Conservation (phyloP, 1,140 invertebrate species). For the Drosophila micromelanica region DNA sequence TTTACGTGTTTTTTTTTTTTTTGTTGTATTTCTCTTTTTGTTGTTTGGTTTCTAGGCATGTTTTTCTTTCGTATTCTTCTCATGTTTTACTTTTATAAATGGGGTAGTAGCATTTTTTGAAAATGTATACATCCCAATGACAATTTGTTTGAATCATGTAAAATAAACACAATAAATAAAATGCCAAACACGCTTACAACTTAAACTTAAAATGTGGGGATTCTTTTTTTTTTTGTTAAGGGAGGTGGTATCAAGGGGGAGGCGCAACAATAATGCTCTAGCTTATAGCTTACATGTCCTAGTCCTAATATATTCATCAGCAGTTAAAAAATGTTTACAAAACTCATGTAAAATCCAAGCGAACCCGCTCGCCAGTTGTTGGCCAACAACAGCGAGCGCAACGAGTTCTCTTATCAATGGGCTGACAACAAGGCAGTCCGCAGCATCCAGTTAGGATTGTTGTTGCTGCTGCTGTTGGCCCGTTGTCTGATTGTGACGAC, state of each 20-base stretch:
- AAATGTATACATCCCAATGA: conserved; percentile 52
- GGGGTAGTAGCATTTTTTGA: conserved; percentile 55
- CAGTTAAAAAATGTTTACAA: conserved; percentile 73
- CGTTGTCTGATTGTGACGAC: conserved; percentile 49
- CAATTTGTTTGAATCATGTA: conserved; percentile 15
- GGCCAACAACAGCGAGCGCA: conserved; percentile 49
- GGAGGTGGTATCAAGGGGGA: not conserved
- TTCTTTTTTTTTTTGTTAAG: too few relatives aligned
- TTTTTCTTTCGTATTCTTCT: conserved; percentile 6
- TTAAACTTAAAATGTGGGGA: conserved; percentile 19
- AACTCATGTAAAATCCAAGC: conserved; percentile 67
- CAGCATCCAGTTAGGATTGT: conserved; percentile 65
- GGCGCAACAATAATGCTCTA: conserved; percentile 60
- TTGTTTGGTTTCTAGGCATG: conserved; percentile 19
- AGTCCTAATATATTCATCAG: conserved; percentile 68
- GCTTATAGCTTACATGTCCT: conserved; percentile 73
- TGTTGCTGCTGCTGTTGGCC: conserved; percentile 62
- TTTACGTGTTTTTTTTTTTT: conserved; percentile 29
- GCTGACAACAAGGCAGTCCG: conserved; percentile 5
- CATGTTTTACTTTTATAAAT: not conserved
- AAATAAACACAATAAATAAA: conserved; percentile 52
- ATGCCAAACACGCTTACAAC: conserved; percentile 48
- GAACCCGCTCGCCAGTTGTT: conserved; percentile 23
- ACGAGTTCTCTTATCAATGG: conserved; percentile 3
- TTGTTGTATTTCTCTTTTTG: conserved; percentile 17